These are phyloP conservation scores for Pachydiplax longipennis DNA, from an alignment of 2,888 invertebrate species.

Conservation along the genomic window DNA sequence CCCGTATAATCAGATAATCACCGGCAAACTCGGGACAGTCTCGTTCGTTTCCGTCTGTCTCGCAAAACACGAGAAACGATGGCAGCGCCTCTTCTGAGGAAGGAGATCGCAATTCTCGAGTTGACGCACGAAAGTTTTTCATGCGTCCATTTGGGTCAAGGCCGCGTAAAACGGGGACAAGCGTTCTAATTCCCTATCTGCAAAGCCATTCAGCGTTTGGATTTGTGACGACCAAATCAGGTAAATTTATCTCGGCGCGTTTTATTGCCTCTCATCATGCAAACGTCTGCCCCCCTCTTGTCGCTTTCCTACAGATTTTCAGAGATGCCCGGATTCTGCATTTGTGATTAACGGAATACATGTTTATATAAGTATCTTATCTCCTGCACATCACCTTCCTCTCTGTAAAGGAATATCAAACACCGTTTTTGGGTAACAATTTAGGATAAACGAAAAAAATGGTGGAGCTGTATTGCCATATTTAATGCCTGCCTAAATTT, in stretches of 20 bases:
- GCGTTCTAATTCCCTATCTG: background rate
- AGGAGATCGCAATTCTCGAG: background rate
- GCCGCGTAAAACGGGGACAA: background rate
- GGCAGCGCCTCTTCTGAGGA: background rate
- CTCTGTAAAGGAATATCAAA: too few relatives aligned
- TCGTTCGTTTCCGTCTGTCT: background rate
- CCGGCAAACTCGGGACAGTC: background rate
- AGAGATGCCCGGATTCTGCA: too few relatives aligned
- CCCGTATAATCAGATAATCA: too few relatives aligned
- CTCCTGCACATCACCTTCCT: too few relatives aligned
- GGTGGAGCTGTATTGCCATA: too few relatives aligned
- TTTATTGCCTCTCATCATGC: background rate
- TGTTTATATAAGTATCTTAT: too few relatives aligned
- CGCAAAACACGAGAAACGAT: background rate
- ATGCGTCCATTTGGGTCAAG: background rate
- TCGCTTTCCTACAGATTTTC: background rate
- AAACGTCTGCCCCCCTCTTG: background rate
- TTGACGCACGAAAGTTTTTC: background rate
- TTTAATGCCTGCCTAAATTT: too few relatives aligned
- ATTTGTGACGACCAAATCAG: background rate
- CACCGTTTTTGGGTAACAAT: too few relatives aligned
- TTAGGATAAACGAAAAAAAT: too few relatives aligned
- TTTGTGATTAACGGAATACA: too few relatives aligned
- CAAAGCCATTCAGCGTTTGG: background rate
- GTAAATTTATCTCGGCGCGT: background rate